A percentile compares a stretch with the other conserved stretches of the same genome.
Evolutionary conservation across 2,888 invertebrate genomes (phyloP).

Genomic region (Corbicula japonica): DNA sequence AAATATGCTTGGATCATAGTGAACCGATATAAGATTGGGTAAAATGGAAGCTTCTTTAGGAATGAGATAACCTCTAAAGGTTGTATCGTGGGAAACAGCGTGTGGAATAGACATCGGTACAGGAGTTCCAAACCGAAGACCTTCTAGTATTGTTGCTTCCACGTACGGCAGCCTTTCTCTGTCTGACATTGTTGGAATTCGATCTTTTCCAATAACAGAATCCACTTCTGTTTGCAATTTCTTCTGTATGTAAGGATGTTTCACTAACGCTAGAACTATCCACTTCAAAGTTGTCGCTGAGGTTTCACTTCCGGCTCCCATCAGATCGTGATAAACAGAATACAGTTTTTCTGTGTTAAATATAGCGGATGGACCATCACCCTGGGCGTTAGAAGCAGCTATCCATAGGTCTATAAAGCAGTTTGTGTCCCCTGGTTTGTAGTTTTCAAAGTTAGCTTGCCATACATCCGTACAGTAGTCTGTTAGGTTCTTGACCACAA

Average conservation of each 20-base stretch:
- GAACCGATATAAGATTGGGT: constrained; percentile 4
- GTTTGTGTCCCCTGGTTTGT: background rate
- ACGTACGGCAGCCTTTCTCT: constrained; percentile 52
- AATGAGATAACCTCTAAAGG: constrained; percentile 10
- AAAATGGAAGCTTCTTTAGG: constrained; percentile 5
- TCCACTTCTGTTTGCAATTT: constrained; percentile 69
- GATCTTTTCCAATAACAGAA: constrained; percentile 82
- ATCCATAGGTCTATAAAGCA: constrained; percentile 1
- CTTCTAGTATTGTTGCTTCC: constrained; percentile 69
- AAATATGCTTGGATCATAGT: constrained; percentile 7
- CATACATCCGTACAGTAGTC: constrained; percentile 8
- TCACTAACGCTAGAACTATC: constrained; percentile 92
- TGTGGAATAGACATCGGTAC: constrained; percentile 74
- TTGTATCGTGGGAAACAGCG: constrained; percentile 47
- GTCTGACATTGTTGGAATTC: constrained; percentile 40
- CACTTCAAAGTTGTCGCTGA: constrained; percentile 95
- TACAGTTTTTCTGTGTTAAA: constrained; percentile 49
- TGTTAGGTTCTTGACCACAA: background rate
- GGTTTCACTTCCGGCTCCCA: constrained; percentile 88
- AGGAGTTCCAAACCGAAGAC: constrained; percentile 59
- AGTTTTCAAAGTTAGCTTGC: background rate
- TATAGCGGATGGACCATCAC: background rate
- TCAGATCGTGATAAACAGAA: constrained; percentile 65
- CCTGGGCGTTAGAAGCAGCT: background rate
- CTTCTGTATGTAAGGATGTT: constrained; percentile 89